Evolutionary conservation across 2,113 vertebrate species (phyloP), one percentile per base, ranked within the genome.

Genomic region (Stercorarius parasiticus): DNA sequence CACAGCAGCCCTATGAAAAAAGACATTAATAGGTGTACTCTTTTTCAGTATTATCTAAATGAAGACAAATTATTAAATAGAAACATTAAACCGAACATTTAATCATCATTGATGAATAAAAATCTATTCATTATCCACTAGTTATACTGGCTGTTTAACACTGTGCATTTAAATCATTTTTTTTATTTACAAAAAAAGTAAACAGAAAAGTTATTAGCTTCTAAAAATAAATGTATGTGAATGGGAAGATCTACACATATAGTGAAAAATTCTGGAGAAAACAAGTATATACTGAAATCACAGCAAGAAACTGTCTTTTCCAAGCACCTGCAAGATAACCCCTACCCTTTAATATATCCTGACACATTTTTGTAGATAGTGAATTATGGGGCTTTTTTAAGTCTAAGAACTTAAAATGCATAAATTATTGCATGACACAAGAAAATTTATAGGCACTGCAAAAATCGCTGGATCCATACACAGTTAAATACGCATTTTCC

Each of bases 1-100:
- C 96, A 99, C 99, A 15, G 99, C 99, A 97, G 99, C 99, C 73
- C 99, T 99, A 82, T 9, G 77, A 96, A 62, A 97, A 55, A 71
- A 88, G 5, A 43, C 15, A 80, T 56, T 72, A n/a, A 62, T 34
- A 15, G 6, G 26, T 40, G 25, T 67, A 65, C 5, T 53, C 19
- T 58, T 72, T 65, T 82, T 86, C 56, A 45, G 10, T 15, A 36
- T 81, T 15, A 40, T 23, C n/a, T 43, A 93, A 45, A 38, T 69
- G 21, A 93, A 84, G 15, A 91, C 2, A 92, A 69, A 86, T 8
- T 40, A 25, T 80, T 67, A 56, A 72, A 82, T 0, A 73, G 26
- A 56, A 89, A 85, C 6, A 3, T 23, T 47, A 47, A 47, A 49
- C 7, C 3, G 21, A 49, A 49, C 47, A 49, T 49, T 80, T 79